A percentile compares a stretch with the other conserved stretches of the same genome.
Conservation (phyloP, 1,140 invertebrate species). For the Drosophila pachea region DNA sequence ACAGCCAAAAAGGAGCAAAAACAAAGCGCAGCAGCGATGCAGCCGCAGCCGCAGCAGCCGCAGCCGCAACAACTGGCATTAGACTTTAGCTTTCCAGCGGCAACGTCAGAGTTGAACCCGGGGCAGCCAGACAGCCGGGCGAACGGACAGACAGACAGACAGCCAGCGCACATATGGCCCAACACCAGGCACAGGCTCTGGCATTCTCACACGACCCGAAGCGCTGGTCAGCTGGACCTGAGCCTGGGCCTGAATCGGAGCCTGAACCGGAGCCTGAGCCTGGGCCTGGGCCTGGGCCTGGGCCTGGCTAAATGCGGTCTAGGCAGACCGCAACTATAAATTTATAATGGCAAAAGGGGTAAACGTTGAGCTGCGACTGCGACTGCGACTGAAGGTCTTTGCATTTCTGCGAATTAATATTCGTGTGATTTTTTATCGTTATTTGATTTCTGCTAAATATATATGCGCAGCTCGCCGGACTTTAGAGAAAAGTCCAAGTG, state of each 20-base stretch:
- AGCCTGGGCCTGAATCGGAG: slow-evolving; percentile 23
- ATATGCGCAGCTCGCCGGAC: slow-evolving; percentile 9
- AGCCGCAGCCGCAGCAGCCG: too few relatives aligned
- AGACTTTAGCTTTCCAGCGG: slow-evolving; percentile 42
- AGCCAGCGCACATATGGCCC: slow-evolving; percentile 61
- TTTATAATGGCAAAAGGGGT: slow-evolving; percentile 63
- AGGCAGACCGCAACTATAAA: slow-evolving; percentile 72
- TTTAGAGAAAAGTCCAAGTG: slow-evolving; percentile 38
- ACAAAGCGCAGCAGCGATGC: slow-evolving; percentile 39
- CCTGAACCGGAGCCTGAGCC: too few relatives aligned
- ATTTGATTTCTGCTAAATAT: slow-evolving; percentile 71
- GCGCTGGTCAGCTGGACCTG: slow-evolving; percentile 22
- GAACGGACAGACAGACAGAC: neutral
- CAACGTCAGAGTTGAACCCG: slow-evolving; percentile 61
- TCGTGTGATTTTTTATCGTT: slow-evolving; percentile 78
- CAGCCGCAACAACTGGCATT: slow-evolving; percentile 54
- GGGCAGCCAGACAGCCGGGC: slow-evolving; percentile 44
- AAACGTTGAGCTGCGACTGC: slow-evolving; percentile 32
- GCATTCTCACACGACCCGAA: slow-evolving; percentile 71
- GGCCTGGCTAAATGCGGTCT: slow-evolving; percentile 41
- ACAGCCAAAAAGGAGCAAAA: slow-evolving; percentile 27
- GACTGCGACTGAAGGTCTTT: slow-evolving; percentile 60
- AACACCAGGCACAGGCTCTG: slow-evolving; percentile 35
- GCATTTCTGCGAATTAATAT: slow-evolving; percentile 75
- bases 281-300: slow-evolving; percentile 24